These are phyloP conservation scores for Strix occidentalis DNA, from an alignment of 2,797 vertebrate genomes.

Conservation along the genomic window DNA sequence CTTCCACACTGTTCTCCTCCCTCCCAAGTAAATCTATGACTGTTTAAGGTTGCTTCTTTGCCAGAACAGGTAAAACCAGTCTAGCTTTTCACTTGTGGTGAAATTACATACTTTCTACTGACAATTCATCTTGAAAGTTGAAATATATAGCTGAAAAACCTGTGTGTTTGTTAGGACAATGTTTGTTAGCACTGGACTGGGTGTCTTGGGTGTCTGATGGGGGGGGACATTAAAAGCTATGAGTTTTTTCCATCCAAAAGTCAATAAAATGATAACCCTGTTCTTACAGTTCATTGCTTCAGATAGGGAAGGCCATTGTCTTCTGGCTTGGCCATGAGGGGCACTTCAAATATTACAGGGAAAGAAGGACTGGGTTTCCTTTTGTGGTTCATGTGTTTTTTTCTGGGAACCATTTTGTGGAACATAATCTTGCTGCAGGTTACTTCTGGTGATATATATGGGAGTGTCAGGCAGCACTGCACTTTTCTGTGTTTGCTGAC, in stretches of 20 bases:
- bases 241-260: not conserved
- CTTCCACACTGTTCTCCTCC: not conserved
- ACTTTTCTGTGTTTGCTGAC: not conserved
- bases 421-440: not conserved
- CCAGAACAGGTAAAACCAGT: conserved; percentile 44
- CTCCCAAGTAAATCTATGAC: not conserved
- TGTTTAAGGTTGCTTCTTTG: not conserved
- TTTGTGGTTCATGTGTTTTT: not conserved
- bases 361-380: not conserved
- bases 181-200: not conserved
- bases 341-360: not conserved
- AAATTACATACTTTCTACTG: conserved; percentile 3
- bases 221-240: not conserved
- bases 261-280: not conserved
- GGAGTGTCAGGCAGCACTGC: not conserved
- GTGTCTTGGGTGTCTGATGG: not conserved
- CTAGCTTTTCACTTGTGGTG: not conserved
- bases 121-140: not conserved
- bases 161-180: not conserved
- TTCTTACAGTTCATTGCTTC: not conserved
- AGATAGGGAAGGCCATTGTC: not conserved
- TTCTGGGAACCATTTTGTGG: not conserved
- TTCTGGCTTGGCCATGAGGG: not conserved
- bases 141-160: not conserved
- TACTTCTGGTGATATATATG: not conserved